phyloP scores from a whole-genome alignment of 1,140 invertebrate species.

The Sycophaga agraensis region DNA sequence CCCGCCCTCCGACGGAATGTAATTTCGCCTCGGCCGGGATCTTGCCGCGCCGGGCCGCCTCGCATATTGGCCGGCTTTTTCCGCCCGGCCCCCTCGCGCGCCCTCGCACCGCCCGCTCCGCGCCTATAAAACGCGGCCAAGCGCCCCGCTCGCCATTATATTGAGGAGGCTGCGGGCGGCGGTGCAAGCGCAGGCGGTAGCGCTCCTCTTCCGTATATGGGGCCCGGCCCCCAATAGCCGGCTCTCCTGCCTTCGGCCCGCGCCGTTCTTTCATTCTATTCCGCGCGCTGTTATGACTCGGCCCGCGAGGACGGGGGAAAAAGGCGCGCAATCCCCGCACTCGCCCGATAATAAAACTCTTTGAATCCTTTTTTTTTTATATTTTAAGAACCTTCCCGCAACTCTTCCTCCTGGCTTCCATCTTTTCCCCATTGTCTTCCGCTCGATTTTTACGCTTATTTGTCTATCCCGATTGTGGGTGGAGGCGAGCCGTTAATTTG shows the following conservation, averaged over 20 bases:
- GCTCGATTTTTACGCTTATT: too few species aligned
- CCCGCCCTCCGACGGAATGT: conserved; percentile 20
- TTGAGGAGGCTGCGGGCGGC: background rate
- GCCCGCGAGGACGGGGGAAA: background rate
- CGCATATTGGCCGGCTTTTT: conserved; percentile 35
- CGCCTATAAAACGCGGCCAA: conserved; percentile 26
- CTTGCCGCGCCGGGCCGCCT: background rate
- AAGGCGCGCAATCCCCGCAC: too few species aligned
- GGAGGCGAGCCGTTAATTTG: too few species aligned
- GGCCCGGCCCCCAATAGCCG: background rate
- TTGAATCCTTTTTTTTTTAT: conserved; percentile 28
- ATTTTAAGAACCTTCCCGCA: conserved; percentile 22
- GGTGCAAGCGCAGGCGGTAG: conserved; percentile 7
- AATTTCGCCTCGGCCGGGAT: conserved; percentile 25
- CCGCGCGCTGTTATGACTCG: background rate
- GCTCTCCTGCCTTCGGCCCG: conserved; percentile 1
- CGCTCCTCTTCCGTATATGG: conserved; percentile 19
- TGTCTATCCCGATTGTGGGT: too few species aligned
- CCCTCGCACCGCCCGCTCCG: conserved; percentile 24
- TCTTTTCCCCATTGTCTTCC: too few species aligned
- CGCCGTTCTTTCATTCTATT: conserved; percentile 15
- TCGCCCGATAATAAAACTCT: conserved; percentile 22
- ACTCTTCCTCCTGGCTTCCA: too few species aligned
- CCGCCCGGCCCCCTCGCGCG: conserved; percentile 26
- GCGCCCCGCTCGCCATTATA: conserved; percentile 26